Percentiles rank a stretch among this genome's conserved stretches.
phyloP scores from a whole-genome alignment of 1,140 invertebrate genomes.

The Contarinia nasturtii region DNA sequence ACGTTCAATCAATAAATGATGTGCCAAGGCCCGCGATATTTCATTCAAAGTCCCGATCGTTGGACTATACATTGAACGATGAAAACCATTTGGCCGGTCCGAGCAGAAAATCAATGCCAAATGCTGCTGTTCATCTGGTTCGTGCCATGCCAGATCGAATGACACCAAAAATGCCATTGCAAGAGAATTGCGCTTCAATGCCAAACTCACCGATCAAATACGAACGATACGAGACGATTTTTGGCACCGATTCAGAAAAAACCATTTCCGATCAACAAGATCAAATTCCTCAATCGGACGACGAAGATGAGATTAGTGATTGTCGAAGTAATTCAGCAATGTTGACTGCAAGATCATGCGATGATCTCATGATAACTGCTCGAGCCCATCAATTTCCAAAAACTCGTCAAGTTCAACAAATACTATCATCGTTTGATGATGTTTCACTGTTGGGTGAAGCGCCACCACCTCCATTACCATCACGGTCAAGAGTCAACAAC shows the following conservation, averaged over 20 bases:
- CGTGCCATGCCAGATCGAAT: constrained; percentile 26
- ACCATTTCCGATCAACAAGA: constrained; percentile 6
- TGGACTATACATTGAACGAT: not conserved
- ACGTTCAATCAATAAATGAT: not conserved
- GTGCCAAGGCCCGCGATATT: constrained; percentile 5
- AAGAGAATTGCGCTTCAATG: not conserved
- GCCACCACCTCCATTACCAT: not conserved
- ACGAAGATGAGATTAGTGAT: constrained; percentile 7
- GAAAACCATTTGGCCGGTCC: no score
- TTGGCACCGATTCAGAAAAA: constrained; percentile 4
- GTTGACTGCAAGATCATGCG: constrained; percentile 14
- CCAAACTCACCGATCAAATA: no score
- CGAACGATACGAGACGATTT: not conserved
- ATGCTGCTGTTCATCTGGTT: constrained; percentile 17
- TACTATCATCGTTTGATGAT: constrained; percentile 11
- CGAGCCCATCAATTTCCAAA: not conserved
- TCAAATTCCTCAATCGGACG: constrained; percentile 7
- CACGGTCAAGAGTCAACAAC: no score
- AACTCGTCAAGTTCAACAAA: no score
- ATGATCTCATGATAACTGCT: constrained; percentile 12
- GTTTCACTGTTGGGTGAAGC: constrained; percentile 13
- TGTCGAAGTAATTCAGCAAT: constrained; percentile 12
- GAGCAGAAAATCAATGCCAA: no score
- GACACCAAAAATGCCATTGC: constrained; percentile 3
- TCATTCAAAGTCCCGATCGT: constrained; percentile 7